phyloP scores from a whole-genome alignment of 2,888 invertebrate genomes.

The Sympetrum striolatum region DNA sequence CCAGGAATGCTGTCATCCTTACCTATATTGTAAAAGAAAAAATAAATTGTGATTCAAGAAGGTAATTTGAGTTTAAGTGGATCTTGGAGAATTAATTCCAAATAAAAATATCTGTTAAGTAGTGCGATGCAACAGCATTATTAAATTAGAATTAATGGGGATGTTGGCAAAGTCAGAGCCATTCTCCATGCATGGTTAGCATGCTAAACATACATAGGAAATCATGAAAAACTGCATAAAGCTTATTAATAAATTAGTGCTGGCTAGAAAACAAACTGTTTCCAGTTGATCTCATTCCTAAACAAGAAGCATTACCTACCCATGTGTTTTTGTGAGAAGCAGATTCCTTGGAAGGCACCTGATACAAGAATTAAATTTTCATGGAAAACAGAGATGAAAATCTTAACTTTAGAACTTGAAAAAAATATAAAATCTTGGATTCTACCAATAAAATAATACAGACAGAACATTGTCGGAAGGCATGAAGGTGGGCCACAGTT shows the following conservation, averaged over 20 bases:
- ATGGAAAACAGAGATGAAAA: neutral
- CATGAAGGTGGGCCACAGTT: neutral
- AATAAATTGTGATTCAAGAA: neutral
- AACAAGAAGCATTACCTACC: neutral
- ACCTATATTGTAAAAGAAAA: neutral
- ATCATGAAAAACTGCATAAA: neutral
- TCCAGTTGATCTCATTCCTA: neutral
- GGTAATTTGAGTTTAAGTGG: neutral
- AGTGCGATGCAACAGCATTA: neutral
- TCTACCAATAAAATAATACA: neutral
- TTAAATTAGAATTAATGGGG: neutral
- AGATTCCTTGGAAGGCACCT: neutral
- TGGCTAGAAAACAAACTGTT: neutral
- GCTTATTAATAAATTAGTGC: neutral
- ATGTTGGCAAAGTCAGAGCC: neutral
- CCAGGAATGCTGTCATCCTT: conserved; percentile 49
- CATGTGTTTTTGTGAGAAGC: neutral
- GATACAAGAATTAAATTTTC: neutral
- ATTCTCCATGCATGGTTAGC: neutral
- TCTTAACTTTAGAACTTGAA: neutral
- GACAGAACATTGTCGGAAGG: neutral
- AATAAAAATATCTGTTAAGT: neutral
- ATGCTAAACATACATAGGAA: neutral
- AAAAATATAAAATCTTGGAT: neutral
- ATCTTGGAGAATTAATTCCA: neutral